Evolutionary conservation across 2,888 invertebrate species (phyloP), one percentile per base, ranked within the genome.

Genomic region (Siphonodentalium dalli): DNA sequence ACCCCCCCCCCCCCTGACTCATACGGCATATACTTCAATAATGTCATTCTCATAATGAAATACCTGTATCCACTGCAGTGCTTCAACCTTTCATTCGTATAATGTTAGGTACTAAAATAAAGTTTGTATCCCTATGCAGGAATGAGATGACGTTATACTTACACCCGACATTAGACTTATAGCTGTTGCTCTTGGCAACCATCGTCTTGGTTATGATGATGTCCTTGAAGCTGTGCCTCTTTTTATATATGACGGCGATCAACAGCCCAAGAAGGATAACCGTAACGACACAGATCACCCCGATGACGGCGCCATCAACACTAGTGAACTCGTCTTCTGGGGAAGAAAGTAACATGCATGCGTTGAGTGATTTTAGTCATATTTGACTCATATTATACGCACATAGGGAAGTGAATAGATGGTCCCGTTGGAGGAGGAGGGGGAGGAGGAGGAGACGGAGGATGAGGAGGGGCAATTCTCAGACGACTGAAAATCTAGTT

Each of bases 111-210:
- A n/a, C n/a, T n/a, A n/a, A n/a, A n/a, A 31, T 11, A 9, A 31
- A n/a, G 31, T 31, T 9, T 9, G 31, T n/a, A 31, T 11, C 9
- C n/a, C 9, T 31, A 11, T 11, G n/a, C 9, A 31, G 11, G 31
- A 9, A 11, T 31, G n/a, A 31, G 31, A 11, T 31, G 9, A 31
- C n/a, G 31, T n/a, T n/a, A 39, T 24, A 62, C 70, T 66, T 63
- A 74, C 71, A 73, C 64, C 74, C 76, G 11, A 72, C 71, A 42
- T 71, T 73, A 8, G 76, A 77, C 51, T 75, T 77, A 63, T 77
- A 77, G 47, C 73, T 74, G 71, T 77, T 77, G 61, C 75, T 75
- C 59, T 74, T 76, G 41, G 72, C 72, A 29, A 74, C 76, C 6
- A 69, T 68, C 18, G 74, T 70, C 60, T 74, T 74, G 50, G 73